These are phyloP conservation scores for Drosophila rhopaloa DNA, from an alignment of 1,140 invertebrate genomes.

Conservation along the genomic window DNA sequence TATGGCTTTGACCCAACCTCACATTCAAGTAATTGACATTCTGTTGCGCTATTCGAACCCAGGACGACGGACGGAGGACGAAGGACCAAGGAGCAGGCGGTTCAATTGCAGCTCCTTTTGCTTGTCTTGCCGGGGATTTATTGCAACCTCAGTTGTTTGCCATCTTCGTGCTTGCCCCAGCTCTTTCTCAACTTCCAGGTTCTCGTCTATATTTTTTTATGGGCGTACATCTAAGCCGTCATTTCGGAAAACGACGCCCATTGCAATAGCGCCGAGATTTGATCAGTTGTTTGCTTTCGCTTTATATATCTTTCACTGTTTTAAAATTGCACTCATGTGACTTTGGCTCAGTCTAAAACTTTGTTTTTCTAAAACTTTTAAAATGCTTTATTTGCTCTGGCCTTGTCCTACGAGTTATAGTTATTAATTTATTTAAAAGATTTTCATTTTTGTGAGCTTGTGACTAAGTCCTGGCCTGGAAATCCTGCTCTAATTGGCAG, in stretches of 20 bases:
- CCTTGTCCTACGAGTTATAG: background rate
- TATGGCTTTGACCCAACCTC: conserved; percentile 55
- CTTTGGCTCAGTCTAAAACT: conserved; percentile 44
- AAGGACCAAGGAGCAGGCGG: conserved; percentile 30
- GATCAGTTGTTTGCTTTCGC: conserved; percentile 62
- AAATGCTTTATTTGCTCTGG: conserved; percentile 15
- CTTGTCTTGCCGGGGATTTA: conserved; percentile 55
- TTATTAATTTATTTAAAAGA: conserved; percentile 34
- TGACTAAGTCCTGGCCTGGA: conserved; percentile 21
- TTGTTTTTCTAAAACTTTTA: conserved; percentile 16
- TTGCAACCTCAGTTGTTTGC: conserved; percentile 60
- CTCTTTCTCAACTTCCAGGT: conserved; percentile 17
- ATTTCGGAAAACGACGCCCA: conserved; percentile 52
- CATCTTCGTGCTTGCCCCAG: conserved; percentile 40
- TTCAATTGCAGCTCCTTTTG: conserved; percentile 52
- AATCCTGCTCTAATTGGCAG: conserved; percentile 47
- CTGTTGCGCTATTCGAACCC: conserved; percentile 57
- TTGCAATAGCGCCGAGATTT: conserved; percentile 58
- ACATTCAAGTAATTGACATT: conserved; percentile 62
- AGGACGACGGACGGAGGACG: conserved; percentile 12
- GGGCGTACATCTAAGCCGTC: conserved; percentile 49
- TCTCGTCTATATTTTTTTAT: conserved; percentile 44
- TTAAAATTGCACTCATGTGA: conserved; percentile 63
- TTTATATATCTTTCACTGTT: conserved; percentile 60
- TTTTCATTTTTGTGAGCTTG: conserved; percentile 24